Conservation (phyloP, 2,888 invertebrate genomes). For the Syrista parreyssii region DNA sequence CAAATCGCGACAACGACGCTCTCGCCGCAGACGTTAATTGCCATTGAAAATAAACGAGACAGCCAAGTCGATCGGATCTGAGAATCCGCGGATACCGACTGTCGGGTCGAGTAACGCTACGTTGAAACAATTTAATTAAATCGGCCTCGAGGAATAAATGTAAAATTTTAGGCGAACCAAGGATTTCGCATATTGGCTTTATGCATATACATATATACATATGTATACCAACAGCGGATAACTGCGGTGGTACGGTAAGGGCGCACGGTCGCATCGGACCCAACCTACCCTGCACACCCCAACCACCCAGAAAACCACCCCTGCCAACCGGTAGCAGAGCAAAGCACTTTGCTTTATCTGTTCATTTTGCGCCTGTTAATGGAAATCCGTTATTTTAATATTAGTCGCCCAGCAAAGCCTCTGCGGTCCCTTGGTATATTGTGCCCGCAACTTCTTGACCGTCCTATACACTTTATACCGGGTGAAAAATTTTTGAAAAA, state of each 20-base stretch:
- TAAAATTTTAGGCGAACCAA: too few relatives aligned
- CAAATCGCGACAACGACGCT: too few relatives aligned
- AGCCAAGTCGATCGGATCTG: too few relatives aligned
- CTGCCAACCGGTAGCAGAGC: neutral
- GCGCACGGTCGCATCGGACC: slow-evolving; percentile 1
- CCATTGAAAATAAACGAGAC: too few relatives aligned
- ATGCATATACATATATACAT: neutral
- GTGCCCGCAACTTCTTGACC: neutral
- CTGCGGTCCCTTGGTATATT: slow-evolving; percentile 6
- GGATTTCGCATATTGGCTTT: neutral
- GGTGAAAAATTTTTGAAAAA: neutral
- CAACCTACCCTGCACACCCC: neutral
- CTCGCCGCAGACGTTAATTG: too few relatives aligned
- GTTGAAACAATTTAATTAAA: slow-evolving; percentile 47
- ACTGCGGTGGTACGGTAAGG: slow-evolving; percentile 14
- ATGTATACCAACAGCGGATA: neutral
- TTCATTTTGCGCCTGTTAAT: slow-evolving; percentile 38
- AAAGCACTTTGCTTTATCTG: slow-evolving; percentile 22
- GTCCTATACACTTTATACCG: neutral
- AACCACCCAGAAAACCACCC: neutral
- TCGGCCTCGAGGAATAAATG: too few relatives aligned
- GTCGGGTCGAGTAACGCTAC: slow-evolving; percentile 41
- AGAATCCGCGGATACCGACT: too few relatives aligned
- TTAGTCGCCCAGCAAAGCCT: slow-evolving; percentile 42
- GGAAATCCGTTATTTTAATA: slow-evolving; percentile 50